These are phyloP conservation scores for Platysteira castanea DNA, from an alignment of 2,113 vertebrate genomes.

Conservation along the genomic window DNA sequence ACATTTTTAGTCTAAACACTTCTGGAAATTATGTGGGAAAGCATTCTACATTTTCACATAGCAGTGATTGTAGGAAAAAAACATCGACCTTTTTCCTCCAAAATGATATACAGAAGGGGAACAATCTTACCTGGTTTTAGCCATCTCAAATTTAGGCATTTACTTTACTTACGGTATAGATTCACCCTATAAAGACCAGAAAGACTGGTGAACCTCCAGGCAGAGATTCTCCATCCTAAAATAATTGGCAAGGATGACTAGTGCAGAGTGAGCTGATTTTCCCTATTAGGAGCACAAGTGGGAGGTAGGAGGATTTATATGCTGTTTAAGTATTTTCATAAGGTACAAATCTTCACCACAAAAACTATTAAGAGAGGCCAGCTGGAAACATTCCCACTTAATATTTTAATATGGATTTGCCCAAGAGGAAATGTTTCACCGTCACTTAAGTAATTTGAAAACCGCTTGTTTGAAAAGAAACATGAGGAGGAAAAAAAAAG, in stretches of 20 bases:
- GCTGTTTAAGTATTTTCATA: conserved; percentile 33
- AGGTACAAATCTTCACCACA: conserved; percentile 36
- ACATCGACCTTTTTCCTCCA: neutral
- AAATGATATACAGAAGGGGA: neutral
- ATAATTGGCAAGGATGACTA: neutral
- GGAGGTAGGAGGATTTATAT: conserved; percentile 26
- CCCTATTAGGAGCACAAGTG: neutral
- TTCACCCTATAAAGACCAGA: neutral
- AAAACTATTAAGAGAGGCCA: conserved; percentile 26
- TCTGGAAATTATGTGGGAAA: neutral
- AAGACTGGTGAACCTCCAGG: neutral
- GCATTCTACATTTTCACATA: neutral
- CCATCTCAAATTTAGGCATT: neutral
- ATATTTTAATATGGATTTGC: conserved; percentile 41
- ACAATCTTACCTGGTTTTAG: neutral
- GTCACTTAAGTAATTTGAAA: neutral
- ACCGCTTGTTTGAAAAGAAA: neutral
- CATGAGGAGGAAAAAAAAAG: neutral
- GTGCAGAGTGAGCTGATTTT: neutral
- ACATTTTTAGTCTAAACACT: neutral
- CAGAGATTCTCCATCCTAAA: neutral
- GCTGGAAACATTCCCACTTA: conserved; percentile 37
- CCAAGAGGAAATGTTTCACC: conserved; percentile 9
- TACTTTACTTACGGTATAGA: neutral
- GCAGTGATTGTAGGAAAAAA: neutral